These are phyloP conservation scores for Hypselothyrea guttata DNA, from an alignment of 2,888 invertebrate genomes.

Conservation along the genomic window DNA sequence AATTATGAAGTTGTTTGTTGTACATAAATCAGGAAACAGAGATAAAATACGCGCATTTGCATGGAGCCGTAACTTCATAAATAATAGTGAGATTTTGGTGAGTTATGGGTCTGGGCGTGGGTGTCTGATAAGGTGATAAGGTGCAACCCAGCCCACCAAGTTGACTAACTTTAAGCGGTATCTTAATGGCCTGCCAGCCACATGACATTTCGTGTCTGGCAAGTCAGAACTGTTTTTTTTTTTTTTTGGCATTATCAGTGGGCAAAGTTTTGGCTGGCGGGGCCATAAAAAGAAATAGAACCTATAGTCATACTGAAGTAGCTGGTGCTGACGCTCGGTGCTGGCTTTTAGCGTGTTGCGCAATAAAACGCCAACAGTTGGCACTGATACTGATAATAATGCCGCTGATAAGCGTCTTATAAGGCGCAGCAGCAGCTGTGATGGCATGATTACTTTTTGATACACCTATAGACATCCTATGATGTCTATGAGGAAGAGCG, in stretches of 20 bases:
- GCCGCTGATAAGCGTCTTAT: constrained; percentile 27
- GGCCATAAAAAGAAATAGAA: constrained; percentile 25
- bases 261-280: constrained; percentile 12
- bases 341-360: constrained; percentile 47
- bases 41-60: constrained; percentile 3
- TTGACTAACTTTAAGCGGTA: background rate
- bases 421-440: constrained; percentile 23
- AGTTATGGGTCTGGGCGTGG: no score
- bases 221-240: no score
- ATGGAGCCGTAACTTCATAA: background rate
- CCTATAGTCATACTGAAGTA: constrained; percentile 34
- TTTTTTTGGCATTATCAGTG: background rate
- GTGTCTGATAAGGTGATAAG: constrained; percentile 25
- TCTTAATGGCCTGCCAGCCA: constrained; percentile 6
- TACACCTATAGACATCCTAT: background rate
- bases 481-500: constrained; percentile 10
- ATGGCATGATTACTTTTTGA: constrained; percentile 13
- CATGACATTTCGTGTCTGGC: constrained; percentile 1
- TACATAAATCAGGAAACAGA: background rate
- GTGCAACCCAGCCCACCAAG: constrained; percentile 1
- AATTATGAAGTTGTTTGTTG: background rate
- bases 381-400: constrained; percentile 58
- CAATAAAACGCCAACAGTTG: constrained; percentile 50
- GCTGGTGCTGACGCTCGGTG: constrained; percentile 27
- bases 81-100: no score